Base-by-base conservation (phyloP, 2,797 vertebrate genomes). In the Rhabdomys pumilio region DNA sequence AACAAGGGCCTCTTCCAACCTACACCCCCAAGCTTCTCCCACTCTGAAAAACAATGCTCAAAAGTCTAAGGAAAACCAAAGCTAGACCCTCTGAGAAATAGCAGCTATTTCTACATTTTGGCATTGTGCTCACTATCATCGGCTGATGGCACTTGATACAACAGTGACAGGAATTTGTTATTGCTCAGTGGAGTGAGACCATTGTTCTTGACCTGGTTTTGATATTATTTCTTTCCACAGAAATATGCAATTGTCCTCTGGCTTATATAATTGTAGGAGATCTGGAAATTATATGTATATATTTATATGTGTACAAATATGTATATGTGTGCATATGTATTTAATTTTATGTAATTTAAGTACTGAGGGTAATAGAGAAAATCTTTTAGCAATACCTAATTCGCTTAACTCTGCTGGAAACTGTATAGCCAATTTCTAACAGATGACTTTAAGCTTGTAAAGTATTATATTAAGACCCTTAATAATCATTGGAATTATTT, bases 171-270 rank as follows among this genome's bases (percentile, higher is more conserved):
- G 31, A 61, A 93, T 96, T 73, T 90, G 50, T 88, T 76, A 12
- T 24, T 41, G 38, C 31, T 79, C 50, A 31, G 15, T 75, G 11
- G 55, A 75, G 47, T 14, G 20, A 85, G 61, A 85, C 55, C 41
- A 63, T 63, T 90, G 73, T 79, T 75, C 72, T 85, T 17, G 61
- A 81, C 55, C 93, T 80, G 38, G 47, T 73, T 94, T 88, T 94
- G 77, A 77, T n/a, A 84, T 38, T 87, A 6, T 81, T 61, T 83
- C 6, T 26, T 76, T 13, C 65, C 13, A 29, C 10, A 13, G 63
- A 93, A 96, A 63, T 79, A 73, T 34, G 53, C 69, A 69, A 89
- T 72, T 67, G 31, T 13, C 44, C 34, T 95, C 50, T 94, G 88
- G 86, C 41, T 65, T 94, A 77, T 82, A 63, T 77, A 82, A 87